A percentile compares a stretch with the other conserved stretches of the same genome.
phyloP scores from a whole-genome alignment of 2,888 invertebrate genomes.

The Diabrotica balteata region DNA sequence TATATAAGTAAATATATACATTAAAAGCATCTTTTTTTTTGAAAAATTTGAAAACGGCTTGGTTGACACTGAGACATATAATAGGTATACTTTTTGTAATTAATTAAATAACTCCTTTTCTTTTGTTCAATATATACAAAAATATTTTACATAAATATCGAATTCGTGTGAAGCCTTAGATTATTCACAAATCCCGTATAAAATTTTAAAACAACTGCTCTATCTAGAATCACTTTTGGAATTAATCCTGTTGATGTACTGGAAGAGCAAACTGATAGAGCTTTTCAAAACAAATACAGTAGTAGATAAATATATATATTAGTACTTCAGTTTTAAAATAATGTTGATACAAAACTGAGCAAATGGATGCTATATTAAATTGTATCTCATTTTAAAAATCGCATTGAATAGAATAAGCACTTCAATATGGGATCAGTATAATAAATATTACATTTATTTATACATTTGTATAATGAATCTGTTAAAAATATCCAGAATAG shows the following conservation, averaged over 20 bases:
- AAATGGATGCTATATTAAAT: no score
- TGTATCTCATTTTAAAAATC: no score
- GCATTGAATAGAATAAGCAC: no score
- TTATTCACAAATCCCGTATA: conserved; percentile 32
- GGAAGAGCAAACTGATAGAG: conserved; percentile 2
- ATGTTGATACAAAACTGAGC: no score
- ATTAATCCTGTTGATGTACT: conserved; percentile 2
- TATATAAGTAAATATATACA: conserved; percentile 17
- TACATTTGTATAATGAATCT: no score
- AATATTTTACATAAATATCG: conserved; percentile 39
- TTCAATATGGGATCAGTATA: no score
- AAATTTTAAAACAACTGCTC: conserved; percentile 24
- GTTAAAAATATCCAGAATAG: no score
- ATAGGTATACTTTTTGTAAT: conserved; percentile 23
- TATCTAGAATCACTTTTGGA: conserved; percentile 13
- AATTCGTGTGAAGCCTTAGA: conserved; percentile 25
- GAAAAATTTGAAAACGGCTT: conserved; percentile 20
- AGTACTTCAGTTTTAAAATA: no score
- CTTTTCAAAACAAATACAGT: no score
- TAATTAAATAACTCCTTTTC: conserved; percentile 21
- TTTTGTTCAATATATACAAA: conserved; percentile 38
- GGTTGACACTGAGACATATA: conserved; percentile 29
- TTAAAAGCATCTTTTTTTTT: conserved; percentile 25
- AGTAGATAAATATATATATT: no score
- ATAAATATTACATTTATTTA: no score